A percentile compares a stretch with the other conserved stretches of the same genome.
Conservation (phyloP, 2,113 vertebrate genomes). For the Herpailurus yagouaroundi region DNA sequence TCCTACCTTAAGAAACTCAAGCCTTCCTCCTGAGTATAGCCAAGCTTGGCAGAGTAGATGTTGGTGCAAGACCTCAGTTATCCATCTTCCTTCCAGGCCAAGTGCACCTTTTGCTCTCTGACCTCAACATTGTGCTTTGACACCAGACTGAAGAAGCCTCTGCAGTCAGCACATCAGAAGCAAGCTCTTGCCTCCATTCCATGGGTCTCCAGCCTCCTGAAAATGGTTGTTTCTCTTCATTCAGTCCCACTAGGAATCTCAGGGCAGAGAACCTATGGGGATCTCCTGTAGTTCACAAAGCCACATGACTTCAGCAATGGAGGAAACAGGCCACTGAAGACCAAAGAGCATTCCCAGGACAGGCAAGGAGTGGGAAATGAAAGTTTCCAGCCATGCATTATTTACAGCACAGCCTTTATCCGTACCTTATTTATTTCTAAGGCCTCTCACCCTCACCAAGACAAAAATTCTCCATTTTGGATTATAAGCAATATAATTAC, state of each 20-base stretch:
- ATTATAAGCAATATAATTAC: neutral
- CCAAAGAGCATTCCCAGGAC: neutral
- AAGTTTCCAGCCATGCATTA: neutral
- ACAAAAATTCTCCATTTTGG: neutral
- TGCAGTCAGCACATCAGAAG: neutral
- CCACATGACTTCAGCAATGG: too few species aligned
- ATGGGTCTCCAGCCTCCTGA: neutral
- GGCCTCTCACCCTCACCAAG: neutral
- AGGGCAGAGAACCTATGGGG: neutral
- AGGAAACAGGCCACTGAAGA: neutral
- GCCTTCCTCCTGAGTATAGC: neutral
- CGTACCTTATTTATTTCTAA: neutral
- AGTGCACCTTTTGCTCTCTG: neutral
- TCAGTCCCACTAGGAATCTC: neutral
- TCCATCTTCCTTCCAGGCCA: neutral
- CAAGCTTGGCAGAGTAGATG: neutral
- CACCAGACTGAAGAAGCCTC: neutral
- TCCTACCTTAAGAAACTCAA: neutral
- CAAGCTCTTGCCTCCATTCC: neutral
- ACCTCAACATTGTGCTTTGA: neutral
- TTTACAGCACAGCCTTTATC: neutral
- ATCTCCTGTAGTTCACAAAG: neutral
- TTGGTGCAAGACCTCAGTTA: neutral
- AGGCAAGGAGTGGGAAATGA: neutral
- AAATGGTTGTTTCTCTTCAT: neutral